phyloP scores from a whole-genome alignment of 2,797 vertebrate genomes.

The Steatocranus sp. region DNA sequence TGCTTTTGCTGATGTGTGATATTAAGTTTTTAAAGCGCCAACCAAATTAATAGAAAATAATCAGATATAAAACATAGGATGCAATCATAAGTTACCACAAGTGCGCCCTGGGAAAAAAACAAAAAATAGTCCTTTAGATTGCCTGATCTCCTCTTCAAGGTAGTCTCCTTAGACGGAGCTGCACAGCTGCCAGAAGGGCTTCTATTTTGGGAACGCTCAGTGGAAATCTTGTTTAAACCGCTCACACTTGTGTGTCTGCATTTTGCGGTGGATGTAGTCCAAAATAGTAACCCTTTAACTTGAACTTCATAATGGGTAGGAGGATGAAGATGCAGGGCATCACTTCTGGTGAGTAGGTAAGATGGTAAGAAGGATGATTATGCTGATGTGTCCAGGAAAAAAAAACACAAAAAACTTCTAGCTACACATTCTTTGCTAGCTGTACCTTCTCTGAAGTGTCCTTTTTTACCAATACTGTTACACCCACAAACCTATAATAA shows the following conservation, averaged over 20 bases:
- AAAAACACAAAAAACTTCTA: not conserved
- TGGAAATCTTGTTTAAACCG: not conserved
- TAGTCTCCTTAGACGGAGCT: not conserved
- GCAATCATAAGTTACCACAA: not conserved
- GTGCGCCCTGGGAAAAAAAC: not conserved
- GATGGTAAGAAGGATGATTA: not conserved
- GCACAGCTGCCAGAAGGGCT: not conserved
- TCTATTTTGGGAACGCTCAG: not conserved
- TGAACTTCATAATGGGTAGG: not conserved
- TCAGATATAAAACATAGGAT: not conserved
- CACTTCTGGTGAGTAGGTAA: not conserved
- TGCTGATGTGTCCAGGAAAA: not conserved
- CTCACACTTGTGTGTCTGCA: not conserved
- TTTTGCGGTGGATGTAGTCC: not conserved
- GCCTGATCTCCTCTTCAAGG: not conserved
- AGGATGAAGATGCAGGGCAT: not conserved
- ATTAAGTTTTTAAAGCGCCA: not conserved
- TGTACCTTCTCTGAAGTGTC: not conserved
- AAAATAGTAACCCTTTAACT: not conserved
- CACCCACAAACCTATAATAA: not conserved
- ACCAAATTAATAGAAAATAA: not conserved
- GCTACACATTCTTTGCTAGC: not conserved
- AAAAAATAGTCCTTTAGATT: not conserved
- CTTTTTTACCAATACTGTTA: not conserved
- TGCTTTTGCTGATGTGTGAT: not conserved